Evolutionary conservation across 1,140 invertebrate species (phyloP), one percentile per base, ranked within the genome.

Genomic region (Hydropsyche tenuis): DNA sequence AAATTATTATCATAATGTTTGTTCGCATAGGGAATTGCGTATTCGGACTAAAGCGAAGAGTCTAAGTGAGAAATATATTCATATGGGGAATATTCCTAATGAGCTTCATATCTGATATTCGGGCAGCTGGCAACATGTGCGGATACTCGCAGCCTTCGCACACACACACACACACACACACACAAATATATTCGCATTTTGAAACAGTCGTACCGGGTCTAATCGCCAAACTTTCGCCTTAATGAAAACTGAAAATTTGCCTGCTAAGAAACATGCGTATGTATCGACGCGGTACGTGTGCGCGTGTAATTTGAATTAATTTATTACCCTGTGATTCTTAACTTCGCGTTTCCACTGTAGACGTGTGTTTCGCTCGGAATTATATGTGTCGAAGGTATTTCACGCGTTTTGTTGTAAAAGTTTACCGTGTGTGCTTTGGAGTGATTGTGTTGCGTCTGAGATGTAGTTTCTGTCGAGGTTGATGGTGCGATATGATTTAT

Each of bases 161-260:
- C 16, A 14, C 14, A 12, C 37, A 43, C 12, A 43, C 12, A 43
- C 12, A 43, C 12, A 43, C 12, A 43, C 12, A 43, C 12, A 43
- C 12, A 43, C 12, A 43, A 6, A 43, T 43, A 48, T 48, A 3
- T 48, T 48, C 16, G 14, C 14, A 60, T 60, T 60, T 60, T 60
- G 56, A 25, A 60, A 60, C 56, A 60, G 56, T 60, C 56, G 23
- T 60, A 25, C 23, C 18, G 22, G 56, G 56, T 9, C 56, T 60
- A 60, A 60, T 60, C 56, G 56, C 20, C 22, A 60, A 60, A 60
- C 56, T 60, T 60, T 60, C 56, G 7, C 56, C 22, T 27, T 60
- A 60, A 60, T 60, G 56, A 60, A 60, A 60, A 60, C 56, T 60
- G 56, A 60, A 60, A 25, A 60, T 60, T 60, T 14, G 11, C 56